These are phyloP conservation scores for Rhodeus uyekii DNA, from an alignment of 2,797 vertebrate genomes.

Conservation along the genomic window DNA sequence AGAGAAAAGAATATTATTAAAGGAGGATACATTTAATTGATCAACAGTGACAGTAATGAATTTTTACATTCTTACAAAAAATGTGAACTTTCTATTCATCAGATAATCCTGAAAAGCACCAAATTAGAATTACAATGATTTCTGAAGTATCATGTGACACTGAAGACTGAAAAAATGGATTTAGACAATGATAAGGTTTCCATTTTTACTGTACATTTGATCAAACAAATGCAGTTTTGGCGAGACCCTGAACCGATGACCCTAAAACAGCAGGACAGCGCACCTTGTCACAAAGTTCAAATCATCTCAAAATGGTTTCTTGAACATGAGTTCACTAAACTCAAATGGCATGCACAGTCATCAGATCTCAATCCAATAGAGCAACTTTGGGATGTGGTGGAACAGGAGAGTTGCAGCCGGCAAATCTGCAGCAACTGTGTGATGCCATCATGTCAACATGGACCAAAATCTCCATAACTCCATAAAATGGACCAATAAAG, in stretches of 20 bases:
- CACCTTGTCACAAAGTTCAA: no score
- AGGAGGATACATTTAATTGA: background rate
- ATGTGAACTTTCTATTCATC: background rate
- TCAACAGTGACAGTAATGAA: background rate
- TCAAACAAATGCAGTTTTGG: background rate
- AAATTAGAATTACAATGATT: background rate
- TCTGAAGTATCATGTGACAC: background rate
- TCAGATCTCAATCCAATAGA: background rate
- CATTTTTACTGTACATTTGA: background rate
- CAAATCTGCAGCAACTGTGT: slow-evolving; percentile 43
- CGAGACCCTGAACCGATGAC: background rate
- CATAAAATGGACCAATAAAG: no score
- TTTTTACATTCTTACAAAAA: background rate
- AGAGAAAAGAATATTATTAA: background rate
- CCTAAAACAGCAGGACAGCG: no score
- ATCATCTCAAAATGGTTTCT: background rate
- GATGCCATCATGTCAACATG: slow-evolving; percentile 33
- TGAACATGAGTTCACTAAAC: background rate
- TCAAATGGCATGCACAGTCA: background rate
- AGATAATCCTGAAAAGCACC: background rate
- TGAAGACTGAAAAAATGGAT: background rate
- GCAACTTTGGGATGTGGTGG: slow-evolving; percentile 17
- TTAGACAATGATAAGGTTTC: background rate
- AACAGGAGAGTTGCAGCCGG: slow-evolving; percentile 40
- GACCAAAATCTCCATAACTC: slow-evolving; percentile 8